phyloP scores from a whole-genome alignment of 2,113 vertebrate species.

The Arenaria interpres region DNA sequence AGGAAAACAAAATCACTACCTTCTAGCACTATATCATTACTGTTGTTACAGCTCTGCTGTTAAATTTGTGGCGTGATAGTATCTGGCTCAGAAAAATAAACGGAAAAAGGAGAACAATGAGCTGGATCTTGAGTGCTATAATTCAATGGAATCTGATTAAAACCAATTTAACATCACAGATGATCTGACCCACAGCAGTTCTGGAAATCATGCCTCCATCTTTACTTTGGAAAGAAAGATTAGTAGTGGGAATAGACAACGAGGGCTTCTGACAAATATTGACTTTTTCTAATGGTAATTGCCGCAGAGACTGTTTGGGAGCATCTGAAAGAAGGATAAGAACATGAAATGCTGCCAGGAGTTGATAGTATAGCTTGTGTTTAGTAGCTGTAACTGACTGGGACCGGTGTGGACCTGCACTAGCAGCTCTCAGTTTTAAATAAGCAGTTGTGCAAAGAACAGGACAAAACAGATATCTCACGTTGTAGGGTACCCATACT shows the following conservation, averaged over 20 bases:
- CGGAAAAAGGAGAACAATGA: background rate
- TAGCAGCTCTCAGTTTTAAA: background rate
- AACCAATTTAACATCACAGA: background rate
- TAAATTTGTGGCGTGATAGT: background rate
- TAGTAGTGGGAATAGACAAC: background rate
- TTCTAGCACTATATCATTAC: background rate
- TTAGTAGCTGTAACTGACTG: background rate
- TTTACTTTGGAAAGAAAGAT: background rate
- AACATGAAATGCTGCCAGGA: background rate
- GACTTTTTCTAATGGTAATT: background rate
- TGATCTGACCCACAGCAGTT: background rate
- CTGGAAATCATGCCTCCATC: background rate
- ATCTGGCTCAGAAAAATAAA: background rate
- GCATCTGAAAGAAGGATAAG: background rate
- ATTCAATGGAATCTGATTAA: background rate
- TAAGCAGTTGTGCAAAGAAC: fast-evolving
- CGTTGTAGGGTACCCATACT: background rate
- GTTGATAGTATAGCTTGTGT: background rate
- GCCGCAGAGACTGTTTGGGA: background rate
- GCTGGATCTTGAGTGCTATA: background rate
- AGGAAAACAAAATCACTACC: background rate
- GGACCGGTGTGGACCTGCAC: background rate
- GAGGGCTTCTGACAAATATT: background rate
- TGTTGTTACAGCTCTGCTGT: background rate
- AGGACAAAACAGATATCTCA: background rate